Evolutionary conservation across 1,140 invertebrate species (phyloP), one percentile per base, ranked within the genome.

Genomic region (Brachionus angularis): DNA sequence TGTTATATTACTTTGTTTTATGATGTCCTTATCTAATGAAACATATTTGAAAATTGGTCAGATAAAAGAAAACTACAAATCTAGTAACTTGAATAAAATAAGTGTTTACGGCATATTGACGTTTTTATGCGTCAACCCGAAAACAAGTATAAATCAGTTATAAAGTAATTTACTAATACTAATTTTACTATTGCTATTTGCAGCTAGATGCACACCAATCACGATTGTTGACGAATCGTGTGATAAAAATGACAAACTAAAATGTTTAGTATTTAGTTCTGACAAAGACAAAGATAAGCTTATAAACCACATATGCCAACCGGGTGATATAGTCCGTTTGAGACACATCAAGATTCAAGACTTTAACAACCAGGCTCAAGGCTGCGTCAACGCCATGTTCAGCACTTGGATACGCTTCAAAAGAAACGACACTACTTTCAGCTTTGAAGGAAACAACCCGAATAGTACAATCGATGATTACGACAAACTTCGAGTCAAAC

Each of bases 401-500:
- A 58, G 53, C 27, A 39, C 29, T 18, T 58, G 53, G 53, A 16
- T 58, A 18, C 10, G 33, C 21, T 58, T 58, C 39, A 58, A 58
- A 23, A 36, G 21, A 39, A 36, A 21, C 18, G 16, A 58, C 8
- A 31, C 53, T 5, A 33, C 21, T 14, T 25, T 18, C 1, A 23
- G 25, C 18, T 18, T 18, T n/a, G n/a, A n/a, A 8, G 53, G 53
- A 4, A 58, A 1, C 27, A 58, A 36, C 12, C 18, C 25, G 1
- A 39, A 23, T 25, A 42, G 39, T 42, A n/a, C 16, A 42, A n/a
- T 42, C 39, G 16, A 8, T 7, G 33, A 58, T 14, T n/a, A 58
- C 5, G 53, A 58, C 33, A 23, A 39, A 12, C 16, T 14, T 1
- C 33, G 33, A n/a, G 53, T 58, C n/a, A 58, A 39, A 33, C n/a